These are phyloP conservation scores for Drosophila truncata DNA, from an alignment of 1,140 invertebrate genomes.

Conservation along the genomic window DNA sequence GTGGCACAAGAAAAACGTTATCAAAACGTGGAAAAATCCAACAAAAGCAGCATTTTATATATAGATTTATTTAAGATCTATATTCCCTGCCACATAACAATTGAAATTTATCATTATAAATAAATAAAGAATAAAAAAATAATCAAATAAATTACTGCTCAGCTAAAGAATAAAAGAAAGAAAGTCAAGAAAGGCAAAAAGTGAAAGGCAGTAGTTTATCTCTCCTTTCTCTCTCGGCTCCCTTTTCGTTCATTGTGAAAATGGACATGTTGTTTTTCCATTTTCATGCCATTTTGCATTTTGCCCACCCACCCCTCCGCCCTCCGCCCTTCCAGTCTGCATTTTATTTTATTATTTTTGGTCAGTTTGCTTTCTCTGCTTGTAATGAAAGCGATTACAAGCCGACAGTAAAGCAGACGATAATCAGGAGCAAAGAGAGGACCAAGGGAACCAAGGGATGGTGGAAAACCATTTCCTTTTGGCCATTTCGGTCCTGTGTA, in stretches of 20 bases:
- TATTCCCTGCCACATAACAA: slow-evolving; percentile 11
- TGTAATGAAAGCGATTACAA: slow-evolving; percentile 62
- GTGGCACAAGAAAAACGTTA: slow-evolving; percentile 12
- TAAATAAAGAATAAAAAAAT: slow-evolving; percentile 23
- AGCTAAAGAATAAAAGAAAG: neutral
- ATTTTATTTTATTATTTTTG: slow-evolving; percentile 48
- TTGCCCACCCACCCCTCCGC: neutral
- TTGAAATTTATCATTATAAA: slow-evolving; percentile 42
- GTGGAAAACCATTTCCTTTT: slow-evolving; percentile 40
- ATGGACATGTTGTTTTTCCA: slow-evolving; percentile 60
- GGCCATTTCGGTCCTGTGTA: slow-evolving; percentile 40
- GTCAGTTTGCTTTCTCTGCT: slow-evolving; percentile 41
- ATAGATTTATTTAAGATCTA: neutral
- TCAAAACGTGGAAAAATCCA: slow-evolving; percentile 7
- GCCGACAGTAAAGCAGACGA: slow-evolving; percentile 47
- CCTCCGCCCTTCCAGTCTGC: slow-evolving; percentile 1
- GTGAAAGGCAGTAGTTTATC: slow-evolving; percentile 44
- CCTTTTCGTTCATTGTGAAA: slow-evolving; percentile 27
- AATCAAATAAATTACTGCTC: slow-evolving; percentile 20
- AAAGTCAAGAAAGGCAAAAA: slow-evolving; percentile 22
- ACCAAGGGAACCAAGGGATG: neutral
- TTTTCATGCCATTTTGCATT: slow-evolving; percentile 43
- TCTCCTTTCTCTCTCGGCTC: neutral
- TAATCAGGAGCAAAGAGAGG: slow-evolving; percentile 28
- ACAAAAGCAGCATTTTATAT: slow-evolving; percentile 18